phyloP scores from a whole-genome alignment of 2,797 vertebrate species.

The Adrianichthys oophorus region DNA sequence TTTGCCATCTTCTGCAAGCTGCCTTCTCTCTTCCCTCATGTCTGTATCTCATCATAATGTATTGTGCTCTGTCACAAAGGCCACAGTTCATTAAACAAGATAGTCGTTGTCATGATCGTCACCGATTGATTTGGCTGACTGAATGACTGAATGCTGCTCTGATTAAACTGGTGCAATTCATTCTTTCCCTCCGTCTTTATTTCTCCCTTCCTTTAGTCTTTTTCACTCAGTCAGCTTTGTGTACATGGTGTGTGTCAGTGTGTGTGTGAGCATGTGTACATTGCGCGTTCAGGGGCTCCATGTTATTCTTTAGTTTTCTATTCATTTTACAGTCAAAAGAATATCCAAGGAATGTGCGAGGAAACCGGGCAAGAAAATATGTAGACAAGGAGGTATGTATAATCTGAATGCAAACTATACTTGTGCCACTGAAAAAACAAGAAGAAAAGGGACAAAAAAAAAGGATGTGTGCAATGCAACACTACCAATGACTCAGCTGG shows the following conservation, averaged over 20 bases:
- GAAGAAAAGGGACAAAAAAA: background rate
- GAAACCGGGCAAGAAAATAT: conserved; percentile 99
- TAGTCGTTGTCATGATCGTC: conserved; percentile 65
- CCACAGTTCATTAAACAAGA: conserved; percentile 79
- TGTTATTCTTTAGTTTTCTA: conserved; percentile 99
- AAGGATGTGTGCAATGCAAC: conserved; percentile 9
- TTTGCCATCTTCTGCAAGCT: conserved; percentile 76
- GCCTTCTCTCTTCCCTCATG: conserved; percentile 64
- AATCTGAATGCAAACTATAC: conserved; percentile 78
- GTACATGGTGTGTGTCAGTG: conserved; percentile 47
- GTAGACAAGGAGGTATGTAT: conserved; percentile 99
- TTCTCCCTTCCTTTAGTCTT: conserved; percentile 30
- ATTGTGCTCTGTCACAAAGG: conserved; percentile 89
- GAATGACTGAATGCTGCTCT: conserved; percentile 72
- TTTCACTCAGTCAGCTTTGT: conserved; percentile 80
- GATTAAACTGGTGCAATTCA: conserved; percentile 60
- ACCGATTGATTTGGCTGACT: conserved; percentile 63
- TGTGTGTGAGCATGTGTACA: conserved; percentile 58
- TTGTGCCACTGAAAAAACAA: conserved; percentile 36
- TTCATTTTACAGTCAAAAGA: conserved; percentile 99
- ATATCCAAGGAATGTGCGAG: conserved; percentile 99
- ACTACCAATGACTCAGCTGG: conserved; percentile 48
- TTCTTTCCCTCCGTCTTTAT: conserved; percentile 48
- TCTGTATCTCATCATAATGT: conserved; percentile 86
- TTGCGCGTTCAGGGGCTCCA: conserved; percentile 84